A percentile compares a stretch with the other conserved stretches of the same genome.
Conservation (phyloP, 2,888 invertebrate genomes). For the Pandemis corylana region DNA sequence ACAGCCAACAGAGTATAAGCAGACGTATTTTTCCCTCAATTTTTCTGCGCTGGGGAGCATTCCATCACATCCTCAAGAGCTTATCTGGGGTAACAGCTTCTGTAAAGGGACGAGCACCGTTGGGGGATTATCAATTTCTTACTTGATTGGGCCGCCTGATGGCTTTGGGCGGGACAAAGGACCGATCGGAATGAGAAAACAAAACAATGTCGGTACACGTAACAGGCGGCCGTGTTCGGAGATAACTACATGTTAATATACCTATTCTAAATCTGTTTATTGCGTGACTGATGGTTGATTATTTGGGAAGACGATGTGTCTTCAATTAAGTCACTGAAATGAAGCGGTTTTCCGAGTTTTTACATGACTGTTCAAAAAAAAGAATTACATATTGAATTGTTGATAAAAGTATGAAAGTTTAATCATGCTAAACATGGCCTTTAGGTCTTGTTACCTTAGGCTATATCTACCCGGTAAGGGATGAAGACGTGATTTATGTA, state of each 20-base stretch:
- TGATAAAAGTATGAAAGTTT: too few relatives aligned
- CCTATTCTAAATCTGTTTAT: neutral
- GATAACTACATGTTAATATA: constrained; percentile 1
- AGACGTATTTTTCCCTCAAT: constrained; percentile 54
- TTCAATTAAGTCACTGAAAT: neutral
- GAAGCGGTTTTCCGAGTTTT: neutral
- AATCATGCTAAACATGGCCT: too few relatives aligned
- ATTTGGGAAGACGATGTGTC: neutral
- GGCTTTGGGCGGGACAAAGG: constrained; percentile 74
- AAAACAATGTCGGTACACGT: constrained; percentile 47
- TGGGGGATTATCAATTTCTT: constrained; percentile 79
- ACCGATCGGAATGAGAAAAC: constrained; percentile 57
- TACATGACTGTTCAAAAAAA: neutral
- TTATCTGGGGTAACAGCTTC: constrained; percentile 71
- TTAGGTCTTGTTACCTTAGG: too few relatives aligned
- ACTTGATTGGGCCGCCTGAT: constrained; percentile 80
- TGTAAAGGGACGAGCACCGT: constrained; percentile 58
- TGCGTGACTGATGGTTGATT: neutral
- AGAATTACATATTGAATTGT: neutral
- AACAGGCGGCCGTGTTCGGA: constrained; percentile 4
- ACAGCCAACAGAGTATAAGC: constrained; percentile 44
- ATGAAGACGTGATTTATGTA: too few relatives aligned
- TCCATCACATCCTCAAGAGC: constrained; percentile 70
- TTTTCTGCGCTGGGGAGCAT: constrained; percentile 65
- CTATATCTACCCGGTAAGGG: too few relatives aligned